Conservation (phyloP, 1,140 invertebrate species). For the Steinernema khuongi region DNA sequence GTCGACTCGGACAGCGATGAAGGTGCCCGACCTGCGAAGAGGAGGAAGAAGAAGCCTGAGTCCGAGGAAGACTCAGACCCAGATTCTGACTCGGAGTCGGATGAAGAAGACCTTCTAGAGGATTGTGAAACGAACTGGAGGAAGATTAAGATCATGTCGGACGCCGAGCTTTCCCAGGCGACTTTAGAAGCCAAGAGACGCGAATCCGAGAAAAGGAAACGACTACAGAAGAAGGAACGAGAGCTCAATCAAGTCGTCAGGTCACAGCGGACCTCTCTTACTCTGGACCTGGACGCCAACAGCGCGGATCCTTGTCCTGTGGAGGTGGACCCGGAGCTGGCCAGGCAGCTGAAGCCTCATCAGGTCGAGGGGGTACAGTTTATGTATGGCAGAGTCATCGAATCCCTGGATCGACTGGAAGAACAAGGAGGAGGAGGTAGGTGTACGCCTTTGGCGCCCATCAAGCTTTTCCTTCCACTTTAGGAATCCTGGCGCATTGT, state of each 20-base stretch:
- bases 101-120: neutral
- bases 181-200: neutral
- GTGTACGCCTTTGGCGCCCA: constrained; percentile 69
- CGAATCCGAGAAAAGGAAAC: neutral
- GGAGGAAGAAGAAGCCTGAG: too few species aligned
- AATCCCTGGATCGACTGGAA: constrained; percentile 65
- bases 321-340: constrained; percentile 84
- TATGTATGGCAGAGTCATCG: constrained; percentile 94
- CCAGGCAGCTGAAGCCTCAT: constrained; percentile 89
- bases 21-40: too few species aligned
- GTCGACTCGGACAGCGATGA: too few species aligned
- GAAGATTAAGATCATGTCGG: neutral
- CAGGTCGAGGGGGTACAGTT: constrained; percentile 98
- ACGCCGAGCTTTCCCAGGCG: neutral
- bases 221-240: neutral
- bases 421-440: constrained; percentile 84
- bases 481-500: constrained; percentile 54
- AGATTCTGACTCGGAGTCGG: neutral
- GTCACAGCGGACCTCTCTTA: neutral
- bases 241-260: neutral
- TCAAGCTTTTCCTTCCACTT: constrained; percentile 16
- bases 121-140: neutral
- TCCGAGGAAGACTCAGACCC: neutral
- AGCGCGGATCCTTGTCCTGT: constrained; percentile 61
- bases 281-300: neutral